Percentiles rank a stretch among this genome's conserved stretches.
phyloP scores from a whole-genome alignment of 2,113 vertebrate genomes.

The Paramormyrops kingsleyae region DNA sequence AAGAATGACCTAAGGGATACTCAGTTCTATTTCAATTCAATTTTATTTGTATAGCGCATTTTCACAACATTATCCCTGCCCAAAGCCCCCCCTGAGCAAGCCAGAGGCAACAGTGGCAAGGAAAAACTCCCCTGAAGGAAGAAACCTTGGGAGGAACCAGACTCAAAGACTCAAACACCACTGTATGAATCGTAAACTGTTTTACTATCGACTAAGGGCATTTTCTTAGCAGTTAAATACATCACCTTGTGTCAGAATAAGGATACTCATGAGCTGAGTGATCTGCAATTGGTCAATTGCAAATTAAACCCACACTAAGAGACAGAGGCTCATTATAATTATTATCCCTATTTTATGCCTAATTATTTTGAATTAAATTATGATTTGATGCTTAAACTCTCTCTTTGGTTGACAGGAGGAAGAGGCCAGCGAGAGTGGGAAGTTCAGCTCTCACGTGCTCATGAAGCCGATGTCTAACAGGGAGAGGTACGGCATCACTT shows the following conservation, averaged over 20 bases:
- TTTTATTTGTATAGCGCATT: too few species aligned
- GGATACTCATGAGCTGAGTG: background rate
- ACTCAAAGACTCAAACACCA: background rate
- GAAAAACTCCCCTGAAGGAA: background rate
- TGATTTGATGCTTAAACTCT: background rate
- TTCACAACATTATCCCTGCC: too few species aligned
- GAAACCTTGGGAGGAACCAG: too few species aligned
- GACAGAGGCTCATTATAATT: background rate
- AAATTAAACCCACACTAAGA: background rate
- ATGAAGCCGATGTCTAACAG: constrained; percentile 99
- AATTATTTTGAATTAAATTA: background rate
- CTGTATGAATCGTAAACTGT: background rate
- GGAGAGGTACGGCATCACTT: constrained; percentile 68
- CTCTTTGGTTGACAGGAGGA: constrained; percentile 54
- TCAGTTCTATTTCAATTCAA: too few species aligned
- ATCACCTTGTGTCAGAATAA: background rate
- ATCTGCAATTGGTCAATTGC: background rate
- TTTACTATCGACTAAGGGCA: background rate
- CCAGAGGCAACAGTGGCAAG: too few species aligned
- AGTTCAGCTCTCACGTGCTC: constrained; percentile 78
- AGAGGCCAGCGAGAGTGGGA: constrained; percentile 73
- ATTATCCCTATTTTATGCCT: background rate
- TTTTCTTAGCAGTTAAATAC: background rate
- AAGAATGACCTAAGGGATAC: background rate
- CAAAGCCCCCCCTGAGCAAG: too few species aligned